Evolutionary conservation across 2,888 invertebrate genomes (phyloP).

Genomic region (Agrilus mali): DNA sequence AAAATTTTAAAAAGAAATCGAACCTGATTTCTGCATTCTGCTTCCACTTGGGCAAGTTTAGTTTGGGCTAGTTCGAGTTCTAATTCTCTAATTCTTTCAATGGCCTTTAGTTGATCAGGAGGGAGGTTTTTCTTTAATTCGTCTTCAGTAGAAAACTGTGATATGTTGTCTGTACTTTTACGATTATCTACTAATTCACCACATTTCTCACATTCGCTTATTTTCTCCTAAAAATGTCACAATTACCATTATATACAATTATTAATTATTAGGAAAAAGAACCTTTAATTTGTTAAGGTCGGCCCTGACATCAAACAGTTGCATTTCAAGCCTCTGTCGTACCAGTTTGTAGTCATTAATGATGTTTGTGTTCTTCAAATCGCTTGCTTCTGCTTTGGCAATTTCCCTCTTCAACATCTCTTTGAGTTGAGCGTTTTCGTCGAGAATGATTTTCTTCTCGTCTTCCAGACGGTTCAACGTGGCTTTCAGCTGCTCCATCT

Average conservation of each 20-base stretch:
- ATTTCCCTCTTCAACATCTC: constrained; percentile 67
- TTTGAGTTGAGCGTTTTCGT: constrained; percentile 47
- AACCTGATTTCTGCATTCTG: constrained; percentile 90
- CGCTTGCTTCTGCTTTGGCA: constrained; percentile 58
- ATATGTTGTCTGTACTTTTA: constrained; percentile 7
- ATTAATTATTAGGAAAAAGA: constrained; percentile 19
- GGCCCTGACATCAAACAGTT: constrained; percentile 54
- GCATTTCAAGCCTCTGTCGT: constrained; percentile 74
- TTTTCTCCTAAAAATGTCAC: constrained; percentile 35
- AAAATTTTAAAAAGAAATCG: constrained; percentile 3
- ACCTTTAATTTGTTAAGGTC: constrained; percentile 54
- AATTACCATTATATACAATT: background rate
- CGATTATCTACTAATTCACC: constrained; percentile 16
- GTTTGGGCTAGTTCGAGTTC: constrained; percentile 95
- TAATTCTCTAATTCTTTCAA: constrained; percentile 69
- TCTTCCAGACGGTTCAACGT: constrained; percentile 59
- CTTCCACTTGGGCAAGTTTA: constrained; percentile 92
- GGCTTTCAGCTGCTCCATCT: constrained; percentile 41
- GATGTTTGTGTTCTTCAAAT: constrained; percentile 63
- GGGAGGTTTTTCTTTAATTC: constrained; percentile 10
- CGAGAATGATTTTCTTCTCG: constrained; percentile 35
- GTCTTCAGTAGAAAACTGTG: constrained; percentile 3
- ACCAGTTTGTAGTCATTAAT: constrained; percentile 88
- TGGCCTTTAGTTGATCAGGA: constrained; percentile 37
- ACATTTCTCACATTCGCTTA: constrained; percentile 44